Evolutionary conservation across 2,113 vertebrate species (phyloP).

Genomic region (Eonycteris spelaea): DNA sequence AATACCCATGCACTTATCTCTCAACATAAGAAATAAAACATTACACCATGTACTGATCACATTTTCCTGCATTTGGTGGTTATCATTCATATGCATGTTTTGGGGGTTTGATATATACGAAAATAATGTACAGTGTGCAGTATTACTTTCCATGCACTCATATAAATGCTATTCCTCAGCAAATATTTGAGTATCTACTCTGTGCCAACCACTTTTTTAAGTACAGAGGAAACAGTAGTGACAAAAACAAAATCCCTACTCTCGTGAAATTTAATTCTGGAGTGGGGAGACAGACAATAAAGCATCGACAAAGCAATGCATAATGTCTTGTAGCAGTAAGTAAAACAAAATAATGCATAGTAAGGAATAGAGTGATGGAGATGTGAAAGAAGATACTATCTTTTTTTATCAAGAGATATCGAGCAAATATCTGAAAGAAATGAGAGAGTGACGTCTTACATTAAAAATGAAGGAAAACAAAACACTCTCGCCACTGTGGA

Average conservation of each 20-base stretch:
- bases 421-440: background rate
- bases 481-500: background rate
- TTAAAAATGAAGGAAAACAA: background rate
- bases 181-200: slow-evolving; percentile 29
- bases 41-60: background rate
- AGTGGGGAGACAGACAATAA: background rate
- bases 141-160: background rate
- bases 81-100: background rate
- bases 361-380: background rate
- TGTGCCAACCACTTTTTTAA: slow-evolving; percentile 24
- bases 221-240: background rate
- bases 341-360: background rate
- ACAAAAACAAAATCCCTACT: slow-evolving; percentile 9
- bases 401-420: background rate
- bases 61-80: background rate
- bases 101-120: background rate
- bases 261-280: slow-evolving; percentile 17
- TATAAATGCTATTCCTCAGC: background rate
- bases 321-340: background rate
- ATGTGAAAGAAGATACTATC: background rate
- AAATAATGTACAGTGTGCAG: background rate
- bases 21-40: background rate
- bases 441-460: background rate
- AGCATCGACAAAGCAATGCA: background rate
- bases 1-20: background rate